Base-by-base conservation (phyloP, 2,888 invertebrate genomes). In the Ochropacha duplaris region DNA sequence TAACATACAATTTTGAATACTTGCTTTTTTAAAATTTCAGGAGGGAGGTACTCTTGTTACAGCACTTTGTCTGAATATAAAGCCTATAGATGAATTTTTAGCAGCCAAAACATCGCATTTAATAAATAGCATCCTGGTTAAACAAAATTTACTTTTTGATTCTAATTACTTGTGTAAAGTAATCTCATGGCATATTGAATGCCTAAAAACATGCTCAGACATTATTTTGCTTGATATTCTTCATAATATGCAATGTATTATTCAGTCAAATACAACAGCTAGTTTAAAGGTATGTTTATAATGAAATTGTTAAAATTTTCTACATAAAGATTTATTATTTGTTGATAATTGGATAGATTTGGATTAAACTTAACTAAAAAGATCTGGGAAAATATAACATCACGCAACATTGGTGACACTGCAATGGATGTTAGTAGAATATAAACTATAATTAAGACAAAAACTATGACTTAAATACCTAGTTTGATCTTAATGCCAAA, bases 91-190 rank as follows among this genome's bases (percentile, higher is more conserved):
- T 76, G 90, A 91, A 55, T 86, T 90, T 57, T 76, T 95, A 54
- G 90, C 94, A 6, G 90, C 93, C 24, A 95, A 95, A 86, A 89
- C 93, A 60, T 94, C 94, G 66, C 93, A 93, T 71, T 81, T 95
- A 57, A 84, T 95, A 28, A 90, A 88, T 58, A 94, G 91, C 65
- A 81, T 95, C 19, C 64, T 94, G 44, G 92, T 87, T 12, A 92
- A 91, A 74, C 94, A 95, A 76, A 93, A 92, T 71, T 75, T 94
- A 22, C 80, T 84, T 60, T 81, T 93, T 65, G 76, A 78, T 14
- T 57, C 68, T 36, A 83, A 84, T 49, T 80, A 79, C 44, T 68
- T 93, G 4, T 73, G 69, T 54, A 86, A 83, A 74, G 83, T 88
- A 0, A 71, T 93, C 16, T 76, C 78, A 8, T 94, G 93, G 93